Conservation (phyloP, 2,113 vertebrate genomes). For the Macrotus californicus region DNA sequence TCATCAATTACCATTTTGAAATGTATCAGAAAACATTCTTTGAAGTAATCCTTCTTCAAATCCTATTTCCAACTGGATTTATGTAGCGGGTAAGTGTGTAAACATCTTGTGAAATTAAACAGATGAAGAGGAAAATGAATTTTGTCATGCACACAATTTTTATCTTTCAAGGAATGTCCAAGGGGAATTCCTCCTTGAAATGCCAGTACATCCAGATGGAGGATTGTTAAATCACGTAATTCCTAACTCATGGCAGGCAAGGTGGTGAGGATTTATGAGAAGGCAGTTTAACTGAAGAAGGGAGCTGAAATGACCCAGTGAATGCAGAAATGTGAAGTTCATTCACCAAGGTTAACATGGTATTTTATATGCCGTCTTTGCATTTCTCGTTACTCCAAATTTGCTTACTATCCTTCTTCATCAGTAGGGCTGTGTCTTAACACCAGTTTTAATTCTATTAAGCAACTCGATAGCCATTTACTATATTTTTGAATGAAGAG, state of each 20-base stretch:
- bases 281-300: not conserved
- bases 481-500: not conserved
- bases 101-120: slow-evolving; percentile 36
- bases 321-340: not conserved
- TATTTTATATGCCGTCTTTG: not conserved
- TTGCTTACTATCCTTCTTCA: not conserved
- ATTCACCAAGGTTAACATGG: not conserved
- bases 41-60: slow-evolving; percentile 49
- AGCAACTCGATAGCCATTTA: not conserved
- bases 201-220: not conserved
- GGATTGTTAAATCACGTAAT: not conserved
- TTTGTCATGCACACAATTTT: not conserved
- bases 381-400: not conserved
- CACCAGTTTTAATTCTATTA: not conserved
- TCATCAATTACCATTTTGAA: slow-evolving; percentile 35
- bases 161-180: slow-evolving; percentile 43
- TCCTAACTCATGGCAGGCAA: not conserved
- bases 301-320: not conserved
- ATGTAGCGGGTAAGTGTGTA: not conserved
- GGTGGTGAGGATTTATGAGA: not conserved
- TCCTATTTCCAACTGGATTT: slow-evolving; percentile 44
- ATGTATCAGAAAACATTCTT: slow-evolving; percentile 31
- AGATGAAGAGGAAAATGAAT: slow-evolving; percentile 26
- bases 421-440: not conserved
- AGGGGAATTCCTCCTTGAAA: not conserved